These are phyloP conservation scores for Melanaphis sacchari DNA, from an alignment of 1,140 invertebrate genomes.

Conservation along the genomic window DNA sequence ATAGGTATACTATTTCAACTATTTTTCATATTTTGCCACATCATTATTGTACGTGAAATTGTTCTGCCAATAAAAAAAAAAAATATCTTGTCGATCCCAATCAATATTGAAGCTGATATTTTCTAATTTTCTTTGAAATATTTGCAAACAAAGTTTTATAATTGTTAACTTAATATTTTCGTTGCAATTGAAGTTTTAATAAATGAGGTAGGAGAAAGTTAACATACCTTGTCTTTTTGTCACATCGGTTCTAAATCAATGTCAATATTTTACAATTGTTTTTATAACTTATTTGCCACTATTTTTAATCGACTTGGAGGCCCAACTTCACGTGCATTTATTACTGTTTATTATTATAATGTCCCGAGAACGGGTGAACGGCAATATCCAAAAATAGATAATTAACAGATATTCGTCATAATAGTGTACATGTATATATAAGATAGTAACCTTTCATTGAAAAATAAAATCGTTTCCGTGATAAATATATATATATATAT, in stretches of 20 bases:
- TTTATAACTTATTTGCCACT: neutral
- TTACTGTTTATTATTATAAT: neutral
- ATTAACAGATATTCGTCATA: neutral
- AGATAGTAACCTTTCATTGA: neutral
- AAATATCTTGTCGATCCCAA: neutral
- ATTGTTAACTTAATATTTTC: neutral
- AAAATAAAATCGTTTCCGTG: conserved; percentile 5
- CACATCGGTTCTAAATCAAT: neutral
- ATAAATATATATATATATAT: too few species aligned
- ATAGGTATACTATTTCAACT: neutral
- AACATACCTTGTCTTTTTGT: too few species aligned
- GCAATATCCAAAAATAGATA: neutral
- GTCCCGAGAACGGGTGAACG: neutral
- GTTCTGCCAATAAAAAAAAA: neutral
- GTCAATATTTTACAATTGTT: neutral
- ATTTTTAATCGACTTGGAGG: neutral
- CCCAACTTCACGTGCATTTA: neutral
- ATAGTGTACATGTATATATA: neutral
- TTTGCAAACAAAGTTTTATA: neutral
- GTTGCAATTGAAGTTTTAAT: neutral
- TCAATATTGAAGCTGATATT: neutral
- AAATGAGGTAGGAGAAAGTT: too few species aligned
- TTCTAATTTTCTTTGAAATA: neutral
- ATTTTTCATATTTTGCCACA: neutral
- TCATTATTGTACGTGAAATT: neutral